These are phyloP conservation scores for Salpingus planirostris DNA, from an alignment of 2,888 invertebrate genomes.

Conservation along the genomic window DNA sequence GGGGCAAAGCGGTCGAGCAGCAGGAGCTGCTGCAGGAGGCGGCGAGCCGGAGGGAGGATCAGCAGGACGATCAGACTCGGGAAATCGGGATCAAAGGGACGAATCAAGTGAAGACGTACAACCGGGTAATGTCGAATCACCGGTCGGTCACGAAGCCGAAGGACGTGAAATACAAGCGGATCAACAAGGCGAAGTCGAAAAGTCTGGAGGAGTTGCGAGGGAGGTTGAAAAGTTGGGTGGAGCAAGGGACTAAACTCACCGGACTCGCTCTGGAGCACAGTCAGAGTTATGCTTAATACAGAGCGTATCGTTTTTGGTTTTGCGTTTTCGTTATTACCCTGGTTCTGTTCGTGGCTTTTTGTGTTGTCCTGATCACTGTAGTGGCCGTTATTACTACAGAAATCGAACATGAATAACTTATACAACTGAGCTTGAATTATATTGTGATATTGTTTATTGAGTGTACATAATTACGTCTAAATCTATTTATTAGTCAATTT, in stretches of 20 bases:
- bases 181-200: slow-evolving; percentile 84
- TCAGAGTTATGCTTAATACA: slow-evolving; percentile 38
- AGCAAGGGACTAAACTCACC: slow-evolving; percentile 63
- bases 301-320: slow-evolving; percentile 8
- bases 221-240: slow-evolving; percentile 76
- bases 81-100: slow-evolving; percentile 26
- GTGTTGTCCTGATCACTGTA: too few relatives aligned
- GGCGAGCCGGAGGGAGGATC: slow-evolving; percentile 21
- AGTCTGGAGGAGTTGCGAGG: slow-evolving; percentile 78
- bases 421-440: too few relatives aligned
- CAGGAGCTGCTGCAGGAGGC: slow-evolving; percentile 22
- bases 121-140: slow-evolving; percentile 85
- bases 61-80: slow-evolving; percentile 26
- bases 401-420: too few relatives aligned
- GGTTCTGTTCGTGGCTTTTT: too few relatives aligned
- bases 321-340: background rate
- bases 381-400: too few relatives aligned
- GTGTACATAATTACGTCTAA: too few relatives aligned
- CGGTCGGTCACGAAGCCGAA: slow-evolving; percentile 83
- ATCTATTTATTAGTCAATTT: too few relatives aligned
- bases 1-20: slow-evolving; percentile 28
- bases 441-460: too few relatives aligned
- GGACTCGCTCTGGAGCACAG: slow-evolving; percentile 60
- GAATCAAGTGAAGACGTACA: slow-evolving; percentile 54
- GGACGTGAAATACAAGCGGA: slow-evolving; percentile 84